Conservation (phyloP, 2,797 vertebrate species). For the Phylloscopus collybita region DNA sequence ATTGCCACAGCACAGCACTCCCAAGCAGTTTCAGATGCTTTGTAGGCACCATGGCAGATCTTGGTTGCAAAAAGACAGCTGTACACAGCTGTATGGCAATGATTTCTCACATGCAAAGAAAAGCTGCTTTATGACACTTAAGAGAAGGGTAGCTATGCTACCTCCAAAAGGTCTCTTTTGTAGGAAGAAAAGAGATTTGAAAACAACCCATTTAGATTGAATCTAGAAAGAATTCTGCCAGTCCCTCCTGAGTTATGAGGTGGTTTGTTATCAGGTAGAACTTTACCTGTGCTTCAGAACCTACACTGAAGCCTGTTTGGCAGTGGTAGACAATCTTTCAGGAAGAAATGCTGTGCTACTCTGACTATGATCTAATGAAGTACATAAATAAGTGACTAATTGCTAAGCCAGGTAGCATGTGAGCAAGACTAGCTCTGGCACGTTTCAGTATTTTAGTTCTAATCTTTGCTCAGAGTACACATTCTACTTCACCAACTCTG, state of each 20-base stretch:
- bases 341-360: background rate
- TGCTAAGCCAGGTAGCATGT: background rate
- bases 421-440: background rate
- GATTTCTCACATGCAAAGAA: background rate
- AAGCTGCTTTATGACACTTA: background rate
- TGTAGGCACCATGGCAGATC: background rate
- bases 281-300: background rate
- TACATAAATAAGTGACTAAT: slow-evolving; percentile 8
- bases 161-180: background rate
- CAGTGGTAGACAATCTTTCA: background rate
- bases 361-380: background rate
- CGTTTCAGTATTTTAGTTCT: background rate
- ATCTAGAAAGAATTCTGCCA: background rate
- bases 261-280: background rate
- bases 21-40: background rate
- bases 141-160: background rate
- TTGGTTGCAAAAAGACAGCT: slow-evolving; percentile 3
- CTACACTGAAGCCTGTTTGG: background rate
- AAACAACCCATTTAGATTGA: background rate
- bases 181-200: background rate
- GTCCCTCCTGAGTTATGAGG: background rate
- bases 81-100: background rate
- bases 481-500: background rate
- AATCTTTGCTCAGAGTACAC: background rate
- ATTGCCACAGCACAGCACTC: background rate